Percentiles rank a stretch among this genome's conserved stretches.
phyloP scores from a whole-genome alignment of 2,888 invertebrate species.

The Adineta ricciae region DNA sequence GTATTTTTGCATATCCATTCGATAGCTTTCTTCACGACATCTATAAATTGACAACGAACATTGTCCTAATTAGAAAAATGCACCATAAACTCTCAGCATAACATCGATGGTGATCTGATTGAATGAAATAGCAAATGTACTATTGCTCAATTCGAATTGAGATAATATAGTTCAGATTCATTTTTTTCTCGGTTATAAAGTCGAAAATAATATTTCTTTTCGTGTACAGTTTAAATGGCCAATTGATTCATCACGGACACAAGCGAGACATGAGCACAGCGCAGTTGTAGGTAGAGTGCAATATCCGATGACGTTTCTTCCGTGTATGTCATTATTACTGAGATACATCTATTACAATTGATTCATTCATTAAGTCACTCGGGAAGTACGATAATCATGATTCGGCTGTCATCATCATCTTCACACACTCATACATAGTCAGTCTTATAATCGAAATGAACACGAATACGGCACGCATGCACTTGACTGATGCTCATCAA shows the following conservation, averaged over 20 bases:
- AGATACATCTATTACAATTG: not conserved
- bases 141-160: not conserved
- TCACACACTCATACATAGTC: not conserved
- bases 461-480: not conserved
- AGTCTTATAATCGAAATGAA: not conserved
- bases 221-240: not conserved
- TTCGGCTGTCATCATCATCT: not conserved
- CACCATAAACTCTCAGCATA: too few relatives aligned
- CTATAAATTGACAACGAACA: not conserved
- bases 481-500: not conserved
- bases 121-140: too few relatives aligned
- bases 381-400: not conserved
- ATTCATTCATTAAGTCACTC: not conserved
- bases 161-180: not conserved
- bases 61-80: too few relatives aligned
- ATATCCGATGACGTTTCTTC: not conserved
- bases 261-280: not conserved
- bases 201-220: not conserved
- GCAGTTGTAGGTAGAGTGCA: not conserved
- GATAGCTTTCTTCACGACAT: not conserved
- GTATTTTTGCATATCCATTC: not conserved
- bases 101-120: too few relatives aligned
- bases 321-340: not conserved
- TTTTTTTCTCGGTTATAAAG: not conserved
- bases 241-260: not conserved